Evolutionary conservation across 2,888 invertebrate genomes (phyloP), one percentile per base, ranked within the genome.

Genomic region (Cataglyphis altisquamis): DNA sequence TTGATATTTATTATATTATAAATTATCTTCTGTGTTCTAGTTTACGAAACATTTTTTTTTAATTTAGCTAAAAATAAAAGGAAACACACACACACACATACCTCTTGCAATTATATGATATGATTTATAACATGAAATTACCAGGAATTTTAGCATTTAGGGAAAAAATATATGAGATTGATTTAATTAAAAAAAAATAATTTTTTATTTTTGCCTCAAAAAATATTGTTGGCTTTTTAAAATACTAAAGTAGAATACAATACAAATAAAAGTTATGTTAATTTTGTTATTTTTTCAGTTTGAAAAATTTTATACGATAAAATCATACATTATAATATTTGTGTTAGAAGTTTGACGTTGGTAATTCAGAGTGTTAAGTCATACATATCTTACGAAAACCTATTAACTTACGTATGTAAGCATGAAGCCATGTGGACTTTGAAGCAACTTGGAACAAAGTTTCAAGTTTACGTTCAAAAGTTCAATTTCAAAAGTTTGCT

Each of bases 361-460:
- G 9, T 12, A 62, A 74, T 25, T 0, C 9, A 62, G 15, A 32
- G 15, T 48, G 48, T 62, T 21, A 63, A 63, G 12, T 48, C n/a
- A 1, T 48, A 2, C 41, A 60, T 29, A 29, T 3, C 5, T 15
- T 3, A 62, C 15, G 29, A 18, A n/a, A 62, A 45, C 12, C 10
- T 36, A 63, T 63, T 12, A 41, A 4, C 8, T 62, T 73, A 60
- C 12, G 5, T 8, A 5, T 21, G 6, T 52, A 63, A 74, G 48
- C 6, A 74, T 3, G 36, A 10, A 48, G 4, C 18, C n/a, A 29
- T 36, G 6, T n/a, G 25, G 8, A 12, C 21, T 6, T 63, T 9
- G 21, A 48, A 48, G 15, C n/a, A 73, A 45, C 32, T 74, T 63
- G 36, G 21, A 21, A 3, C 45, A 63, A 63, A 62, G 21, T 48